phyloP scores from a whole-genome alignment of 2,797 vertebrate species.

The Xenentodon cancila region DNA sequence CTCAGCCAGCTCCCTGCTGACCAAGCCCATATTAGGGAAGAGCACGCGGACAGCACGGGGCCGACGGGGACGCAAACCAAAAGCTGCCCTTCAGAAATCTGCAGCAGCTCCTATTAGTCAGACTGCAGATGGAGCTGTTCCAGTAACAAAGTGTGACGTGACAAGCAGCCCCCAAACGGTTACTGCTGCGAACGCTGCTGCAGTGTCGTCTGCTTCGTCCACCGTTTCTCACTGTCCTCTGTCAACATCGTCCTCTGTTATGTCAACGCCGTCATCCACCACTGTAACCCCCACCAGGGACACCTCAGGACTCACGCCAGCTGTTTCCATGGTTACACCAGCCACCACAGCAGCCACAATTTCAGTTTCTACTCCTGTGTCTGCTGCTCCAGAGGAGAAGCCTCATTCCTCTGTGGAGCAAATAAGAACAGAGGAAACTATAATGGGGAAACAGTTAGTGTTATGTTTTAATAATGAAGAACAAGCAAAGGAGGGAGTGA shows the following conservation, averaged over 20 bases:
- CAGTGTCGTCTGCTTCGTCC: conserved; percentile 32
- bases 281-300: conserved; percentile 30
- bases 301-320: conserved; percentile 46
- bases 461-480: conserved; percentile 80
- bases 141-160: conserved; percentile 32
- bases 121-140: conserved; percentile 31
- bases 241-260: conserved; percentile 33
- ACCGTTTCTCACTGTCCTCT: conserved; percentile 19
- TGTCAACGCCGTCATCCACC: conserved; percentile 28
- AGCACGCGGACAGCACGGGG: conserved; percentile 79
- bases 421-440: conserved; percentile 48
- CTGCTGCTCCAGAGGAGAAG: conserved; percentile 28
- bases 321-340: conserved; percentile 39
- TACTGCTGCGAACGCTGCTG: conserved; percentile 23
- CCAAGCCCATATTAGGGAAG: conserved; percentile 80
- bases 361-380: conserved; percentile 30
- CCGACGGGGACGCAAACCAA: conserved; percentile 81
- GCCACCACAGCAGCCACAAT: conserved; percentile 38
- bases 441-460: conserved; percentile 78
- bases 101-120: conserved; percentile 31
- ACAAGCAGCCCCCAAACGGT: conserved; percentile 6
- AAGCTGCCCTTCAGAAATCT: conserved; percentile 66
- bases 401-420: conserved; percentile 34
- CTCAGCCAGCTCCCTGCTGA: conserved; percentile 67
- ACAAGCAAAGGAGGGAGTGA: conserved; percentile 65